Evolutionary conservation across 2,113 vertebrate species (phyloP), one percentile per base, ranked within the genome.

Genomic region (Crotalus tigris): DNA sequence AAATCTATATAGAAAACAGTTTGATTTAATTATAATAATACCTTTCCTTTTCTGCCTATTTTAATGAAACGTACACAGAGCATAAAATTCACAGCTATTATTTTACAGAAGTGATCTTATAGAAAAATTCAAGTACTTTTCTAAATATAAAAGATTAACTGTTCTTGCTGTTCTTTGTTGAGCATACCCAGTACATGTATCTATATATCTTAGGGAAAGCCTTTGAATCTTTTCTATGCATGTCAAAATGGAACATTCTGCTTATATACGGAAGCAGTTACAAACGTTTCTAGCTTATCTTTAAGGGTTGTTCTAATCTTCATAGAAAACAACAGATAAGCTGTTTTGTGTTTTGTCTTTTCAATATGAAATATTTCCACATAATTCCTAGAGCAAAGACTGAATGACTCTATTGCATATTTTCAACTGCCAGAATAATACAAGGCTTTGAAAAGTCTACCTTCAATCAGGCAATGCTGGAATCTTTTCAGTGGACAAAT

Each of bases 31-130:
- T 13, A 58, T 21, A 64, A 51, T 51, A 57, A 81, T 0, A 33
- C 0, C 13, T n/a, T 23, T 44, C 54, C 88, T 91, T 90, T 33
- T 17, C 85, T 21, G 0, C 24, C 33, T 49, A 61, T 46, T 92
- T 46, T 51, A 91, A 46, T 92, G 13, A 92, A 92, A 88, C 29
- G 49, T 2, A 53, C 23, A 89, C 44, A 9, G 5, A 9, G 81
- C 2, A 92, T 95, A 54, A 75, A 64, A 39, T 39, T 92, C 88
- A 93, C 58, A 85, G 26, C 12, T 54, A 94, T 89, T 92, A 64
- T 26, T 17, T 33, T 39, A 2, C 17, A 64, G 33, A 39, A 90
- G 24, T 75, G 26, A 8, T 57, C 39, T 58, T 39, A 49, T 6
- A 39, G 69, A 92, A 49, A 19, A 21, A 89, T 59, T 90, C 64